Evolutionary conservation across 2,113 vertebrate genomes (phyloP).

Genomic region (Nothocercus julius): DNA sequence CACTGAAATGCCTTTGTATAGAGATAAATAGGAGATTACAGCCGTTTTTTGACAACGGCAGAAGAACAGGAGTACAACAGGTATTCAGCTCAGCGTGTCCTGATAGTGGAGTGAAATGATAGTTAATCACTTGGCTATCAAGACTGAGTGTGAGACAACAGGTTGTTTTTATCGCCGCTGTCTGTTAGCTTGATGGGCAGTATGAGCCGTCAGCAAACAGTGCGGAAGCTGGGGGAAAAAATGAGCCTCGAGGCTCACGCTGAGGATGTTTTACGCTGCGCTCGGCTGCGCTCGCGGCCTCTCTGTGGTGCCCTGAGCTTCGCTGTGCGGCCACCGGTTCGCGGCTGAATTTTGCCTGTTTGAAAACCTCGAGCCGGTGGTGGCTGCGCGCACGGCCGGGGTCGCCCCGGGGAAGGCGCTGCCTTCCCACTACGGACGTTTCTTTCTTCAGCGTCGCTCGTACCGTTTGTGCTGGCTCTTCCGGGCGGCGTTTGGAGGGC

Average conservation of each 20-base stretch:
- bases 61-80: neutral
- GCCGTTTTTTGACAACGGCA: neutral
- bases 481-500: neutral
- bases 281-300: neutral
- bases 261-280: neutral
- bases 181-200: neutral
- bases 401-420: too few species aligned
- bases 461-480: neutral
- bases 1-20: neutral
- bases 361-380: neutral
- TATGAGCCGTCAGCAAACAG: neutral
- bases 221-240: neutral
- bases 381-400: too few species aligned
- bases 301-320: neutral
- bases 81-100: neutral
- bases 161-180: neutral
- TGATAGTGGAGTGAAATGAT: neutral
- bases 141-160: neutral
- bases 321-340: neutral
- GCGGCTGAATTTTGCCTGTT: neutral
- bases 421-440: rapidly evolving
- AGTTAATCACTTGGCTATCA: neutral
- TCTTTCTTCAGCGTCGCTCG: neutral
- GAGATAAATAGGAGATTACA: neutral
- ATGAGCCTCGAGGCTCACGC: neutral